Percentiles rank a stretch among this genome's conserved stretches.
These are phyloP conservation scores for Anser brachyrhynchus DNA, from an alignment of 2,113 vertebrate species.

Conservation along the genomic window DNA sequence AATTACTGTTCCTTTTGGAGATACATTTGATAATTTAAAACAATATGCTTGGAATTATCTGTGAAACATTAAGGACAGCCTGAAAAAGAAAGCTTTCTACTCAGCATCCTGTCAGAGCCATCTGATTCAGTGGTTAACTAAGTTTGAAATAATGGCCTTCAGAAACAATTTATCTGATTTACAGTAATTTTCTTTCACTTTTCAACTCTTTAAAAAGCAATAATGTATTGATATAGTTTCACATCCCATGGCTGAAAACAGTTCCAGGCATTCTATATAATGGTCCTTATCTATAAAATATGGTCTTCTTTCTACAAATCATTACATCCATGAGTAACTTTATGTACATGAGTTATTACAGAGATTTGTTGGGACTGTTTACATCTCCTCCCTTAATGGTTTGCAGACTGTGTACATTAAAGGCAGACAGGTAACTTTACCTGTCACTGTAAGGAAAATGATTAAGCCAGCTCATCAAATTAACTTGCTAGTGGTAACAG, in stretches of 20 bases:
- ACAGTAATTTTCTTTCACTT: constrained; percentile 15
- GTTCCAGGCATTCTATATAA: neutral
- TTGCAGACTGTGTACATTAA: neutral
- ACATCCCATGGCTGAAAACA: neutral
- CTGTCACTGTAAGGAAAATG: neutral
- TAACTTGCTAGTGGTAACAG: neutral
- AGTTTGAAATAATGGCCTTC: constrained; percentile 37
- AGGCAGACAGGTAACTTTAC: neutral
- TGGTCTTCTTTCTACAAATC: neutral
- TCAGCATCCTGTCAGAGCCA: neutral
- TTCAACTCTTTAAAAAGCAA: constrained; percentile 1
- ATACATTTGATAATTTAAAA: constrained; percentile 42
- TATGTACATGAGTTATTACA: neutral
- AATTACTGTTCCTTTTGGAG: neutral
- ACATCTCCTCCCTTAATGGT: neutral
- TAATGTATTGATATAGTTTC: neutral
- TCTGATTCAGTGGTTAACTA: constrained; percentile 31
- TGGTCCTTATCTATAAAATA: neutral
- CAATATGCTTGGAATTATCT: neutral
- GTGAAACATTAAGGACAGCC: neutral
- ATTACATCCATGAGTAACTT: constrained; percentile 32
- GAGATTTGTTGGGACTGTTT: neutral
- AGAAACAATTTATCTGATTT: constrained; percentile 41
- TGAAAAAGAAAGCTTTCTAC: neutral
- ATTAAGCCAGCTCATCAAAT: neutral